These are phyloP conservation scores for Epizoanthus fatuus DNA, from an alignment of 92 coral and sea anemone genomes.

Conservation along the genomic window DNA sequence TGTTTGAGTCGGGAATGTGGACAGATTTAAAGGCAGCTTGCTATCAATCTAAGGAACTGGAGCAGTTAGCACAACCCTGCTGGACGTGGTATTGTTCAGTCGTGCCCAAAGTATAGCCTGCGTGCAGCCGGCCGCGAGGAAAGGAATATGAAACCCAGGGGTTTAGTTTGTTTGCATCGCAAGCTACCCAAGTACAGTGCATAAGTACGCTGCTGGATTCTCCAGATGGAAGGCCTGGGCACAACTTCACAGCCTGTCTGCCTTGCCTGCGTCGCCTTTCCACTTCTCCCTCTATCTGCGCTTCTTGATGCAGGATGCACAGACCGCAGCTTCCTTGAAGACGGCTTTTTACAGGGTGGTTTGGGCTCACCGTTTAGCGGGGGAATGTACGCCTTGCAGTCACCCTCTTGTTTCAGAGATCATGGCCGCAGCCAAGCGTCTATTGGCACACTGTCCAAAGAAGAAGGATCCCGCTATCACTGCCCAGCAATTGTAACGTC, in stretches of 20 bases:
- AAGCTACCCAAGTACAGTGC: conserved; percentile 10
- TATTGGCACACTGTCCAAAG: too few relatives aligned
- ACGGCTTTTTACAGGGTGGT: conserved; percentile 11
- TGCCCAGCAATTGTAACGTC: too few relatives aligned
- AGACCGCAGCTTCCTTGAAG: conserved; percentile 1
- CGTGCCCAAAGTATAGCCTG: not conserved
- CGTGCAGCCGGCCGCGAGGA: too few relatives aligned
- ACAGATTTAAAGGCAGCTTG: too few relatives aligned
- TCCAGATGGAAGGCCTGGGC: conserved; percentile 35
- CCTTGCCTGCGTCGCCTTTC: conserved; percentile 11
- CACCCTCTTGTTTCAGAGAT: too few relatives aligned
- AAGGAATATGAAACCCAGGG: too few relatives aligned
- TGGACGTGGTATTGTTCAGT: not conserved
- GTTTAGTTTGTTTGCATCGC: too few relatives aligned
- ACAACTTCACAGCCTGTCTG: conserved; percentile 4
- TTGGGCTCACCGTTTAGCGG: conserved; percentile 8
- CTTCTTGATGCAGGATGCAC: not conserved
- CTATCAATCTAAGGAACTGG: conserved; percentile 1
- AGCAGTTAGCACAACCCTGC: not conserved
- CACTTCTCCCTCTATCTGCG: not conserved
- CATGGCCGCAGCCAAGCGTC: too few relatives aligned
- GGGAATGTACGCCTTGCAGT: not conserved
- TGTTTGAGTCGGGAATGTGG: too few relatives aligned
- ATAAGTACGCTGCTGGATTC: conserved; percentile 5
- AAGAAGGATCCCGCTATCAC: too few relatives aligned